These are phyloP conservation scores for Turritopsis rubra DNA, from an alignment of 30 jellyfish, hydroid and myxozoan genomes.

Conservation along the genomic window DNA sequence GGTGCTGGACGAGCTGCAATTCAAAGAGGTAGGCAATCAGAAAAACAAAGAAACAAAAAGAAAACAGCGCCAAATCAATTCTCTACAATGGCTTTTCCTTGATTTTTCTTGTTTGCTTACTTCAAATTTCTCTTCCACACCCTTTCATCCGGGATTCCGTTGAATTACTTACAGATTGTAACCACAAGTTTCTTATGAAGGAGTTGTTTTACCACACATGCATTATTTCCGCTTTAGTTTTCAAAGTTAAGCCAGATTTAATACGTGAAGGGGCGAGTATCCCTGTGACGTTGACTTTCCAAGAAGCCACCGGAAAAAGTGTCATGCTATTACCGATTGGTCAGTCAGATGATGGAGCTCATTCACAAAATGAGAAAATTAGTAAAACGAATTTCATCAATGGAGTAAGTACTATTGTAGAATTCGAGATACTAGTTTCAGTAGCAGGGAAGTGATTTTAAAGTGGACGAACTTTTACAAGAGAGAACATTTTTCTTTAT, in stretches of 20 bases:
- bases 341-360: slow-evolving; percentile 97
- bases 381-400: slow-evolving; percentile 55
- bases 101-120: no score
- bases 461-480: no score
- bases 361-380: slow-evolving; percentile 93
- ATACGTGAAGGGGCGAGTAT: slow-evolving; percentile 98
- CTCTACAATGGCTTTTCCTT: no score
- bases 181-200: no score
- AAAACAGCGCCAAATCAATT: no score
- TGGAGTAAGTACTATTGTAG: slow-evolving; percentile 61
- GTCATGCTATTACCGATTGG: slow-evolving; percentile 96
- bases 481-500: no score
- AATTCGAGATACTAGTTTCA: neutral
- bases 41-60: no score
- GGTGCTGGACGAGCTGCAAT: slow-evolving; percentile 80
- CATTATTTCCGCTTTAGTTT: slow-evolving; percentile 30
- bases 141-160: neutral
- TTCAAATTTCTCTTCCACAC: no score
- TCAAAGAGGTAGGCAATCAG: slow-evolving; percentile 45
- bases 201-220: no score
- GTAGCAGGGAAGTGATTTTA: no score
- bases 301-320: slow-evolving; percentile 89
- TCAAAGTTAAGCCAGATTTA: slow-evolving; percentile 65
- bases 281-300: slow-evolving; percentile 88
- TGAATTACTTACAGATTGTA: no score